These are phyloP conservation scores for Carassius carassius DNA, from an alignment of 2,113 vertebrate species.

Conservation along the genomic window DNA sequence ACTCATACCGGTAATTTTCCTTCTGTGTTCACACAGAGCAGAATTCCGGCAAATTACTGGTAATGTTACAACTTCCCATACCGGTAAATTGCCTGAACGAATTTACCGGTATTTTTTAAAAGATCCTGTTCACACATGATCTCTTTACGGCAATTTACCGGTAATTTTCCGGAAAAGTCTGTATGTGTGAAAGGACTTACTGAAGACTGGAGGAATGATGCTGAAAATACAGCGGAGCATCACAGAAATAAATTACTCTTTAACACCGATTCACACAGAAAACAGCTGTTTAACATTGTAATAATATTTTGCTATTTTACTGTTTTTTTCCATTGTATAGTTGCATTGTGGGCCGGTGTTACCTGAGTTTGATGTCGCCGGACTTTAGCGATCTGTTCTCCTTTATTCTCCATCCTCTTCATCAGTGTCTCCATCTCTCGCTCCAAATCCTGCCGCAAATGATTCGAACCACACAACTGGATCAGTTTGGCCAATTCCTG, in stretches of 20 bases:
- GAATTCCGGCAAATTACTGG: too few relatives aligned
- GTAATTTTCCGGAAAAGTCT: too few relatives aligned
- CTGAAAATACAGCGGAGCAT: background rate
- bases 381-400: constrained; percentile 90
- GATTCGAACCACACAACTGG: constrained; percentile 63
- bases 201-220: too few relatives aligned
- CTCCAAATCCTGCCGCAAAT: constrained; percentile 62
- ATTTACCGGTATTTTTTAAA: too few relatives aligned
- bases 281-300: background rate
- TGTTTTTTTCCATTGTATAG: too few relatives aligned
- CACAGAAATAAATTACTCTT: background rate
- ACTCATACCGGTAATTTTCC: too few relatives aligned
- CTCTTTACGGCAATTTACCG: too few relatives aligned
- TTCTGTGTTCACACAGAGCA: too few relatives aligned
- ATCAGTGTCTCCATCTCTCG: constrained; percentile 83
- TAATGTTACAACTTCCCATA: too few relatives aligned
- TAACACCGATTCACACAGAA: background rate
- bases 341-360: background rate
- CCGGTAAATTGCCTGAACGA: too few relatives aligned
- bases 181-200: too few relatives aligned
- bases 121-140: too few relatives aligned
- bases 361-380: constrained; percentile 84
- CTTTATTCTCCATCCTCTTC: constrained; percentile 91
- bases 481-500: constrained; percentile 68
- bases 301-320: background rate